Evolutionary conservation across 2,888 invertebrate genomes (phyloP), one percentile per base, ranked within the genome.

Genomic region (Limnephilus auricula): DNA sequence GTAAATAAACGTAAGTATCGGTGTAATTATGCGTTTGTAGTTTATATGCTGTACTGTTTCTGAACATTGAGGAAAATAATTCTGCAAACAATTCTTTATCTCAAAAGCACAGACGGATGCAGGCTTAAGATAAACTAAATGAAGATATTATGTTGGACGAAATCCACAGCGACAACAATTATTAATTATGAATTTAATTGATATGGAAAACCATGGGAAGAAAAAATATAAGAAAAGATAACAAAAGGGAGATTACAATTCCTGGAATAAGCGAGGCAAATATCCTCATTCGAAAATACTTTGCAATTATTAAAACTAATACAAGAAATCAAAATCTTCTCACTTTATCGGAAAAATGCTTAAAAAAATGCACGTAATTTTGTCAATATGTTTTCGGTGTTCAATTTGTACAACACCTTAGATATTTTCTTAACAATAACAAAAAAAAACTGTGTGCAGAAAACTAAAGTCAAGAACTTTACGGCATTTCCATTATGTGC

Each of bases 51-150:
- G 25, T 9, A n/a, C n/a, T 25, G 40, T 79, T 89, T 79, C 89
- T 40, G 89, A 80, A 13, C 15, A 31, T 30, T 37, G 34, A 87
- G 86, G 90, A 90, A 91, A 90, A 91, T 15, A 30, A n/a, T 86
- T 79, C 79, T 45, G 87, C 79, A 83, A 89, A 30, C 83, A 37
- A 37, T 31, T 50, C 30, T 85, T 91, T 91, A 91, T 91, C 91
- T 90, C 89, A 87, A 78, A 37, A 79, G 30, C 92, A 90, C 78
- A 50, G 90, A 85, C 92, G 92, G 92, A 92, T 84, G 90, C 92
- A 89, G 92, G 80, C 65, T 92, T 85, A 92, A 92, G 92, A 92
- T 92, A 90, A 92, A 86, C 30, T n/a, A 25, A 40, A 50, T 89
- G n/a, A 85, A 50, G 50, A 65, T 65, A 50, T 65, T n/a, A 9